Conservation (phyloP, 2,797 vertebrate genomes). For the Danio choprae region DNA sequence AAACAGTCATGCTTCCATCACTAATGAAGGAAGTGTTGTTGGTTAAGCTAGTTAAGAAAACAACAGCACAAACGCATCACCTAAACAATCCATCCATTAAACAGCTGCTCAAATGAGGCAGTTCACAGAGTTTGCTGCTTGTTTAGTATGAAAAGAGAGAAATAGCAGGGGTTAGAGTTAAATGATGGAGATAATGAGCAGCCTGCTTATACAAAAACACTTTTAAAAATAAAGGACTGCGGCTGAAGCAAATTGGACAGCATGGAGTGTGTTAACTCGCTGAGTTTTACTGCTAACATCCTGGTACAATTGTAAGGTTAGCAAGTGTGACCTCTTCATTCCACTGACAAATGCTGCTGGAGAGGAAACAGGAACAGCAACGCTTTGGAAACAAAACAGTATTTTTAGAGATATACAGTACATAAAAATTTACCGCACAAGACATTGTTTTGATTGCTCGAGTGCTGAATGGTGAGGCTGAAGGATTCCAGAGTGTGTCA, state of each 20-base stretch:
- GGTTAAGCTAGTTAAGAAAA: background rate
- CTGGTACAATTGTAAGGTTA: constrained; percentile 25
- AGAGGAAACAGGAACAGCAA: constrained; percentile 58
- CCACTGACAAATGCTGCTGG: constrained; percentile 47
- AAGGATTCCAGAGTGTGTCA: constrained; percentile 57
- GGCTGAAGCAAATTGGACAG: constrained; percentile 4
- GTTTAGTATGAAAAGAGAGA: constrained; percentile 33
- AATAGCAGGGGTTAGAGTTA: constrained; percentile 12
- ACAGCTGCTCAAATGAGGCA: constrained; percentile 14
- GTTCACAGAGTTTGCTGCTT: constrained; percentile 13
- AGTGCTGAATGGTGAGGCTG: constrained; percentile 42
- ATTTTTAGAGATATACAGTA: constrained; percentile 56
- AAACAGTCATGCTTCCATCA: background rate
- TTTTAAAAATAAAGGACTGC: constrained; percentile 18
- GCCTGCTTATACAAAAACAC: constrained; percentile 17
- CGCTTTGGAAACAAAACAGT: constrained; percentile 48
- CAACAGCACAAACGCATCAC: background rate
- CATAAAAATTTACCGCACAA: constrained; percentile 51
- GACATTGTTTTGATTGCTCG: constrained; percentile 53
- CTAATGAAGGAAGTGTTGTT: background rate
- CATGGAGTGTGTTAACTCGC: constrained; percentile 24
- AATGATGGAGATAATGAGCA: constrained; percentile 33
- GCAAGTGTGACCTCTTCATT: constrained; percentile 49
- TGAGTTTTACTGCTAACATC: constrained; percentile 50
- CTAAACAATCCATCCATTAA: background rate